Percentiles rank a stretch among this genome's conserved stretches.
phyloP scores from a whole-genome alignment of 2,888 invertebrate genomes.

The Galerucella pusilla region DNA sequence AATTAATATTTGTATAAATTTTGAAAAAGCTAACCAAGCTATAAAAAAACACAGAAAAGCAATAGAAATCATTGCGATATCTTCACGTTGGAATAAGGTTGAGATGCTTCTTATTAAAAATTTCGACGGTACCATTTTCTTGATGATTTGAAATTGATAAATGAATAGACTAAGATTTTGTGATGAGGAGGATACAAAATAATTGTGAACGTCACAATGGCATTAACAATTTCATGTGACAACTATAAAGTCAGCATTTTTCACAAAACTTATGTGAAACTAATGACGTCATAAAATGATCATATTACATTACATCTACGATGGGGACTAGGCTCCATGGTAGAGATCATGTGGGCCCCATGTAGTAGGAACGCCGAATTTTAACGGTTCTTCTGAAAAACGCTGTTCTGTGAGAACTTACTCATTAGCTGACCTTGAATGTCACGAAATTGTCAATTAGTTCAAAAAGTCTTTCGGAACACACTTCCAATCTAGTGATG shows the following conservation, averaged over 20 bases:
- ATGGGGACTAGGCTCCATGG: too few species aligned
- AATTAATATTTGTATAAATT: conserved; percentile 4
- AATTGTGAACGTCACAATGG: not conserved
- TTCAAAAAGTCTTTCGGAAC: too few species aligned
- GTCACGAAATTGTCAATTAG: too few species aligned
- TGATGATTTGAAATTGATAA: not conserved
- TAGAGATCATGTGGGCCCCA: too few species aligned
- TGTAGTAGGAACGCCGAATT: too few species aligned
- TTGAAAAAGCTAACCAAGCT: conserved; percentile 4
- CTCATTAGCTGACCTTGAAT: too few species aligned
- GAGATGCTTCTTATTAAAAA: not conserved
- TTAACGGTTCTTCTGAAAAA: too few species aligned
- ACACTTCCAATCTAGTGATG: too few species aligned
- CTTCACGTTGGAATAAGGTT: not conserved
- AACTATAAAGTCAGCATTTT: not conserved
- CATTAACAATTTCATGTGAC: not conserved
- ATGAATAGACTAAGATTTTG: not conserved
- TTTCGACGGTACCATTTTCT: conserved; percentile 1
- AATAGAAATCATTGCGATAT: not conserved
- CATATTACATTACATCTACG: too few species aligned
- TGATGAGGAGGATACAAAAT: not conserved
- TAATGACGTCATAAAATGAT: too few species aligned
- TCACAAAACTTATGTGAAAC: not conserved
- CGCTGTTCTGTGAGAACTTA: too few species aligned
- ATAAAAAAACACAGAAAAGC: not conserved